Evolutionary conservation across 2,888 invertebrate species (phyloP).

Genomic region (Schizotus pectinicornis): DNA sequence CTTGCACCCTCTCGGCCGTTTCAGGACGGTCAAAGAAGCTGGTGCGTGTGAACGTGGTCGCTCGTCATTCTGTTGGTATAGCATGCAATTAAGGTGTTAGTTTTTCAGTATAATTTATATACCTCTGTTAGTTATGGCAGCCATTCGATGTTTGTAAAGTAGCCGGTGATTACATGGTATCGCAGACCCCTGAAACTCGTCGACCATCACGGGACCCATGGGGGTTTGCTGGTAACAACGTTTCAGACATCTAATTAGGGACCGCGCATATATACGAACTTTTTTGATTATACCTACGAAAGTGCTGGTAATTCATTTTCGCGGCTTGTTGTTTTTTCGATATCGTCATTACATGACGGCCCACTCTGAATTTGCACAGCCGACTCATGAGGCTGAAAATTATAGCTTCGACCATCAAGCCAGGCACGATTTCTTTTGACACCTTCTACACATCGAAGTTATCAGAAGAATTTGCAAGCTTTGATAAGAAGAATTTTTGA

Average conservation of each 20-base stretch:
- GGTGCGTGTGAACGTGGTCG: conserved; percentile 18
- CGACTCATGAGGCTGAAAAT: too few relatives aligned
- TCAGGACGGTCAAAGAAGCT: too few relatives aligned
- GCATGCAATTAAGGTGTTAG: conserved; percentile 39
- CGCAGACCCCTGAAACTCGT: conserved; percentile 6
- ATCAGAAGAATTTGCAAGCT: too few relatives aligned
- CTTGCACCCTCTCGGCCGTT: too few relatives aligned
- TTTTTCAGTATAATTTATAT: conserved; percentile 41
- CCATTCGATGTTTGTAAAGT: conserved; percentile 39
- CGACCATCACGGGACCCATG: not conserved
- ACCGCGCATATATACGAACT: too few relatives aligned
- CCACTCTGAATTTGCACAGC: too few relatives aligned
- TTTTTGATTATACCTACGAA: too few relatives aligned
- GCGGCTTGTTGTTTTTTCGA: not conserved
- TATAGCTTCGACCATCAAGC: too few relatives aligned
- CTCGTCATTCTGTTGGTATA: conserved; percentile 19
- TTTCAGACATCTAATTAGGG: conserved; percentile 5
- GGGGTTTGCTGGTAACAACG: not conserved
- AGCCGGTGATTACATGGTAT: conserved; percentile 40
- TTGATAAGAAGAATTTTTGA: too few relatives aligned
- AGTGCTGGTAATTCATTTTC: too few relatives aligned
- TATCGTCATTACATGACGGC: not conserved
- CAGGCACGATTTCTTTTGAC: too few relatives aligned
- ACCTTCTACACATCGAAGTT: too few relatives aligned
- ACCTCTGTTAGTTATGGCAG: conserved; percentile 36